phyloP scores from a whole-genome alignment of 1,140 invertebrate species.

The Neelides sp. region DNA sequence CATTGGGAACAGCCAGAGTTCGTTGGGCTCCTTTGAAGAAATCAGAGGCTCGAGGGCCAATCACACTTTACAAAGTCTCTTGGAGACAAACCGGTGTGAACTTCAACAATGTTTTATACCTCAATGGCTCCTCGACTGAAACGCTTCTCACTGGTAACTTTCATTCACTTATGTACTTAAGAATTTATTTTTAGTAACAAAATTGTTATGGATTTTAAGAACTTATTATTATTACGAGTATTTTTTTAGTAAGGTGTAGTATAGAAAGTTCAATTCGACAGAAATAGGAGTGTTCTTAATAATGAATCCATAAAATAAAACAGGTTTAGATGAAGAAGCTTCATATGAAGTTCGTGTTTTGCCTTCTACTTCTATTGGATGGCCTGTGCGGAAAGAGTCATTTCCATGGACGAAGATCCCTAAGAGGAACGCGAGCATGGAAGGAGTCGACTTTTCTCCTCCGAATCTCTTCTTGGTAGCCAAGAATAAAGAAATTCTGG shows the following conservation, averaged over 20 bases:
- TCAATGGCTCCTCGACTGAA: slow-evolving; percentile 18
- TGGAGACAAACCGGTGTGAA: slow-evolving; percentile 17
- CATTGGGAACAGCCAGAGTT: slow-evolving; percentile 5
- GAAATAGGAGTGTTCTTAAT: too few relatives aligned
- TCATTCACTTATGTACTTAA: too few relatives aligned
- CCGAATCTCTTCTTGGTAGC: slow-evolving; percentile 6
- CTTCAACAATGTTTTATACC: slow-evolving; percentile 20
- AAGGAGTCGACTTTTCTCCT: slow-evolving; percentile 1
- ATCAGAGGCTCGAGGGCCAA: slow-evolving; percentile 20
- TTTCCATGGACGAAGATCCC: slow-evolving; percentile 6
- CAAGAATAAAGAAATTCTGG: too few relatives aligned
- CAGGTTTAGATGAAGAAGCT: slow-evolving; percentile 4
- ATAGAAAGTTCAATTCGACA: too few relatives aligned
- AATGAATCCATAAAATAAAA: too few relatives aligned
- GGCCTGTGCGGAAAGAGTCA: slow-evolving; percentile 9
- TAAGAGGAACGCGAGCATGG: background rate
- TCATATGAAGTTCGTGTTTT: slow-evolving; percentile 19
- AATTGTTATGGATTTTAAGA: too few relatives aligned
- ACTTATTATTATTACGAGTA: too few relatives aligned
- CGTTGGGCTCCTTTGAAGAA: slow-evolving; percentile 16
- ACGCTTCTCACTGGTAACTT: slow-evolving; percentile 19
- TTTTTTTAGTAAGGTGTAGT: too few relatives aligned
- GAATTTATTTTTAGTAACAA: too few relatives aligned
- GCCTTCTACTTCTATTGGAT: slow-evolving; percentile 22
- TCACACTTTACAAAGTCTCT: slow-evolving; percentile 26